Evolutionary conservation across 2,797 vertebrate genomes (phyloP), one percentile per base, ranked within the genome.

Genomic region (Serranus cabrilla): DNA sequence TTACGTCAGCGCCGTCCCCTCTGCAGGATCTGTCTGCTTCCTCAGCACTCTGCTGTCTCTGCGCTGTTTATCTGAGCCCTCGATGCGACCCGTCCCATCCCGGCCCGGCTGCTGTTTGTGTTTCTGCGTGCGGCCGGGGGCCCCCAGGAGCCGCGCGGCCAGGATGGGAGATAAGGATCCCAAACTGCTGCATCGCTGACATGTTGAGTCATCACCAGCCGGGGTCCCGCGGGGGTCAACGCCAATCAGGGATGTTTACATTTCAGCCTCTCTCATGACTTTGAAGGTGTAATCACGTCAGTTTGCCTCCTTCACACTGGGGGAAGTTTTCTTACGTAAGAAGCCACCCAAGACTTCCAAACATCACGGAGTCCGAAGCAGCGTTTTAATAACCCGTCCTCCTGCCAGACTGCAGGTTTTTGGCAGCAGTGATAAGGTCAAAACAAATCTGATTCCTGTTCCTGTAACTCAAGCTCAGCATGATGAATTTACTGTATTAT

Each of bases 91-190:
- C 39, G 62, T 47, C 77, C 64, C 51, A 21, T 37, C 52, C 64
- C 27, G 45, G 58, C 50, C 40, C 21, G 39, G 68, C 62, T 34
- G 43, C 83, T 87, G 87, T 84, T 85, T 87, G 79, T 89, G 42
- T 87, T 90, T 80, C 82, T 75, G 67, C 45, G 10, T 13, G 42
- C 4, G 63, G 66, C 64, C 13, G 34, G 7, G 43, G 62, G 66
- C 68, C 81, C 82, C 80, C 61, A 61, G 67, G 76, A 87, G 80
- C 84, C 72, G 13, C 37, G 4, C 64, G 49, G 86, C 46, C 87
- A 73, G 89, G 83, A 85, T 70, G 63, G 69, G 76, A 85, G 89
- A 92, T 90, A 90, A 92, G 85, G 72, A 66, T 89, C 86, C 81
- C 55, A 39, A 37, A 13, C 47, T 23, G 68, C 65, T 80, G 75